Percentiles rank a stretch among this genome's conserved stretches.
Evolutionary conservation across 2,888 invertebrate genomes (phyloP).

Genomic region (Euzophera pinguis): DNA sequence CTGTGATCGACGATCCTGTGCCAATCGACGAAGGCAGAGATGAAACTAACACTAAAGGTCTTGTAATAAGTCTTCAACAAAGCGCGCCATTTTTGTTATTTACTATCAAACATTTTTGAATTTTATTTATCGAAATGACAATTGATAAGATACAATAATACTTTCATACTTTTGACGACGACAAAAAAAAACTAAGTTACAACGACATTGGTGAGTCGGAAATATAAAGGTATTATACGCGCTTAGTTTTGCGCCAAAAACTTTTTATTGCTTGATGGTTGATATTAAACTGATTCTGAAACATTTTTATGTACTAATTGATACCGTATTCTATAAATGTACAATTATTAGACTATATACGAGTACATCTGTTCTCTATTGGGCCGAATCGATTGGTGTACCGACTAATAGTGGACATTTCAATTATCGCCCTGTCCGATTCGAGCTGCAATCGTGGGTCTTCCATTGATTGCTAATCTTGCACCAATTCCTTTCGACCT

Average conservation of each 20-base stretch:
- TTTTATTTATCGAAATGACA: too few relatives aligned
- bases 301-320: background rate
- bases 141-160: too few relatives aligned
- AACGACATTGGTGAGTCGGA: too few relatives aligned
- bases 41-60: slow-evolving; percentile 55
- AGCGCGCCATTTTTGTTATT: background rate
- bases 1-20: slow-evolving; percentile 47
- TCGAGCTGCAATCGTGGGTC: background rate
- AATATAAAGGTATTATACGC: too few relatives aligned
- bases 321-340: too few relatives aligned
- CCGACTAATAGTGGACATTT: background rate
- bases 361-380: background rate
- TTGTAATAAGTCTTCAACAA: slow-evolving; percentile 11
- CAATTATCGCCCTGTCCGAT: background rate
- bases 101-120: too few relatives aligned
- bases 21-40: slow-evolving; percentile 44
- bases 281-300: too few relatives aligned
- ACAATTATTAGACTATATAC: background rate
- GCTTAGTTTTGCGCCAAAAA: too few relatives aligned
- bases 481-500: slow-evolving; percentile 19
- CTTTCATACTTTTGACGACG: too few relatives aligned
- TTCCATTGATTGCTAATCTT: slow-evolving; percentile 16
- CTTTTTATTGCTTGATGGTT: too few relatives aligned
- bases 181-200: too few relatives aligned
- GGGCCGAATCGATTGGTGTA: background rate